phyloP scores from a whole-genome alignment of 1,140 invertebrate species.

The Myzus persicae region DNA sequence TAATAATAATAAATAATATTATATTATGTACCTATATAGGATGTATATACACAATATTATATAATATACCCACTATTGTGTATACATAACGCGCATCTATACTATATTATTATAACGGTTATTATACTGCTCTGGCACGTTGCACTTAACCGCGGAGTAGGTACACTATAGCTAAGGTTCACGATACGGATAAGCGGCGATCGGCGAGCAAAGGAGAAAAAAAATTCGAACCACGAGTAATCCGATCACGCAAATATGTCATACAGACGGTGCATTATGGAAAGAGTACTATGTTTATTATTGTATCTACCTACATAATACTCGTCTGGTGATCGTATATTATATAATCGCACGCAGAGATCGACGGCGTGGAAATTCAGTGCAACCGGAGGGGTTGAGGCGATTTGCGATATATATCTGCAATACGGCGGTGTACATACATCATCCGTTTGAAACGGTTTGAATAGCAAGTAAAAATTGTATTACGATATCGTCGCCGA shows the following conservation, averaged over 20 bases:
- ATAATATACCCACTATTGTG: not conserved
- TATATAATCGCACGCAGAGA: not conserved
- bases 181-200: not conserved
- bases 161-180: too few species aligned
- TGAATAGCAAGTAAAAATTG: not conserved
- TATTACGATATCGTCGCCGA: not conserved
- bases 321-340: not conserved
- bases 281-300: not conserved
- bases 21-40: not conserved
- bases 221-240: not conserved
- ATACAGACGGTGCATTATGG: not conserved
- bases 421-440: not conserved
- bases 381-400: too few species aligned
- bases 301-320: not conserved
- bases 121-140: not conserved
- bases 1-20: conserved; percentile 7
- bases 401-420: not conserved
- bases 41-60: not conserved
- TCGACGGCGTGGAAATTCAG: not conserved
- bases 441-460: not conserved
- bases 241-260: not conserved
- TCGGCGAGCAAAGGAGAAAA: not conserved
- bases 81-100: too few species aligned
- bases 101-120: not conserved
- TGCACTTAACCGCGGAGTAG: not conserved